Base-by-base conservation (phyloP, 2,113 vertebrate species). In the Sinocyclocheilus anshuiensis region DNA sequence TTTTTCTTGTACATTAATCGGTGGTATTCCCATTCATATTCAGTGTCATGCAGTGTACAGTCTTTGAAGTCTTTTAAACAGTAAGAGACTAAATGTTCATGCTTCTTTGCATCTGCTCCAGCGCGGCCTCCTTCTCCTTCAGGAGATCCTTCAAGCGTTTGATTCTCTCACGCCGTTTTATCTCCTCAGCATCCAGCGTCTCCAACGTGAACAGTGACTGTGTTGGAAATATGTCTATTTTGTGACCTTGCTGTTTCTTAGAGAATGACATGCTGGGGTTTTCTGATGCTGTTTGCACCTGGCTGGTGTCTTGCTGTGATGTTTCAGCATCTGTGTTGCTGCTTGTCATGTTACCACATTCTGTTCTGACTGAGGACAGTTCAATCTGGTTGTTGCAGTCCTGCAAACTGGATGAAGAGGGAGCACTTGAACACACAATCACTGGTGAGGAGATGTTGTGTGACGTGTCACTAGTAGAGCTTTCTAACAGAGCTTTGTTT, bases 141-240 rank as follows among this genome's bases (percentile, higher is more conserved):
- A 97, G 72, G 0, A 95, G 90, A 55, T 95, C 94, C 74, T 95
- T 96, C 29, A 97, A 94, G 15, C 94, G 93, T 84, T 89, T 89
- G 86, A 97, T 97, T 90, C 95, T 96, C 80, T 98, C 95, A 18
- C 95, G 95, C 80, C 94, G 89, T 26, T 95, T 92, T 0, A 95
- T 96, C 89, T 96, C 94, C 76, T 96, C 92, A 84, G 94, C 86
- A 83, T 96, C 95, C 53, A 86, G 79, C 1, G 90, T 65, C 7
- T 79, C 22, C 8, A 87, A 39, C 9, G 84, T 81, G 55, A 77
- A 90, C 8, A 79, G 16, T 4, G 87, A 74, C 16, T 71, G 67
- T 13, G 29, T 65, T 2, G 63, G 48, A 0, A 86, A 61, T 12
- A 8, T 22, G 4, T 82, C 79, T 8, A 33, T 42, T 4, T 59